Base-by-base conservation (phyloP, 2,797 vertebrate genomes). In the Pteropus rufus region DNA sequence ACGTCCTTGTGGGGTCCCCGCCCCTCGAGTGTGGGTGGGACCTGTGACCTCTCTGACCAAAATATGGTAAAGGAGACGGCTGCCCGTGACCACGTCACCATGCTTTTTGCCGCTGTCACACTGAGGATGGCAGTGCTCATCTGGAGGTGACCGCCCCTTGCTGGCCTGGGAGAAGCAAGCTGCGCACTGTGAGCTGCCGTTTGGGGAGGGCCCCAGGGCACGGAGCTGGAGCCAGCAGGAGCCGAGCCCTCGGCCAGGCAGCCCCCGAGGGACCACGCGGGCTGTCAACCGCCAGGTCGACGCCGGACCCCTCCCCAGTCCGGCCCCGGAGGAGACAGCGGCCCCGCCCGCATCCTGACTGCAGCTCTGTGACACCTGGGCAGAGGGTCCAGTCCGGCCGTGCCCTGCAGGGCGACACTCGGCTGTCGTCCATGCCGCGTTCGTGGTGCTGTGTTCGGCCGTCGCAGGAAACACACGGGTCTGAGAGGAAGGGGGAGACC, bases 261-360 rank as follows among this genome's bases (percentile, higher is more conserved):
- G 29, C 46, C 34, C 31, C 73, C 56, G 18, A 41, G 41, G 24
- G n/a, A 1, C 7, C 3, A 36, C 8, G 0, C 6, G 11, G 5
- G 5, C 23, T 10, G 10, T 41, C 12, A 26, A 29, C 31, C 39
- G 4, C 0, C 0, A 60, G 6, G 60, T 10, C 24, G 2, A 16
- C 16, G 0, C 5, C 5, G 1, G 0, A 4, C 3, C 7, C 24
- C 73, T 34, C 41, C 36, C 36, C 7, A 21, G 16, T 8, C 15
- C 23, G 36, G 31, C 41, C 24, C 31, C 26, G 2, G 77, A 49
- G 15, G 44, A 81, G 19, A 60, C 29, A 7, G 6, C 2, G 34
- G 21, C 18, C 79, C 44, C 1, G 62, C 2, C 7, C 10, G 10
- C 36, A 41, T n/a, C 15, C 60, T 11, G 2, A 1, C 2, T 15